Percentiles rank a stretch among this genome's conserved stretches.
Conservation (phyloP, 2,113 vertebrate genomes). For the Choloepus hoffmanni region DNA sequence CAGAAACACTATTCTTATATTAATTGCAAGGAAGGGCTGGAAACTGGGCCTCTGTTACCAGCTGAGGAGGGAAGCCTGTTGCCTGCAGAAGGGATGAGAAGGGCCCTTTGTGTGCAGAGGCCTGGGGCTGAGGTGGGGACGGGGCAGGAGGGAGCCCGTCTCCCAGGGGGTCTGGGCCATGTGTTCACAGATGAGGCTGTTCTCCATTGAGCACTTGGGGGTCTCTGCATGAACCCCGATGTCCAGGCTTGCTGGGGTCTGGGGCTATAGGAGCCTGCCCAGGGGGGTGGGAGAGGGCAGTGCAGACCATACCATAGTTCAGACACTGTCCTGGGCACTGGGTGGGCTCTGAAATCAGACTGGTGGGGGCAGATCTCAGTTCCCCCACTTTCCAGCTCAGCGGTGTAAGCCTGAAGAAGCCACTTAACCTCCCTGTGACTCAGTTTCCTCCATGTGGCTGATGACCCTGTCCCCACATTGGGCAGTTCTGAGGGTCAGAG, state of each 20-base stretch:
- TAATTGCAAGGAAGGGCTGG: slow-evolving; percentile 74
- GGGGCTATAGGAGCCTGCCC: not conserved
- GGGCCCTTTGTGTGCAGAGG: not conserved
- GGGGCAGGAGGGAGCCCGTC: not conserved
- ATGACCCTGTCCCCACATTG: no score
- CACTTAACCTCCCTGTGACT: not conserved
- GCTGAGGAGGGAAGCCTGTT: not conserved
- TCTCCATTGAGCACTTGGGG: not conserved
- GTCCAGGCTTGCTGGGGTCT: not conserved
- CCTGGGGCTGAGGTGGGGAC: not conserved
- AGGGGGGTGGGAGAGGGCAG: no score
- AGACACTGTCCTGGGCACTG: accelerated
- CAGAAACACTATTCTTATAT: slow-evolving; percentile 76
- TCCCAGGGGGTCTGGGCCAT: not conserved
- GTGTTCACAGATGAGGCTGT: accelerated
- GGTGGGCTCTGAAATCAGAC: not conserved
- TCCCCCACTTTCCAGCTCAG: not conserved
- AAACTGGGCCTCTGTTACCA: not conserved
- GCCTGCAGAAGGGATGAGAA: not conserved
- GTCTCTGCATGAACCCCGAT: no score
- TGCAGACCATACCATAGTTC: accelerated
- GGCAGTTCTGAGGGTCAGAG: not conserved
- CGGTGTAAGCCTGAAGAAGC: not conserved
- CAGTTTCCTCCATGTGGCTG: not conserved
- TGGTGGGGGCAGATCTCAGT: accelerated